Conservation (phyloP, 1,140 invertebrate species). For the Tyrophagus putrescentiae region DNA sequence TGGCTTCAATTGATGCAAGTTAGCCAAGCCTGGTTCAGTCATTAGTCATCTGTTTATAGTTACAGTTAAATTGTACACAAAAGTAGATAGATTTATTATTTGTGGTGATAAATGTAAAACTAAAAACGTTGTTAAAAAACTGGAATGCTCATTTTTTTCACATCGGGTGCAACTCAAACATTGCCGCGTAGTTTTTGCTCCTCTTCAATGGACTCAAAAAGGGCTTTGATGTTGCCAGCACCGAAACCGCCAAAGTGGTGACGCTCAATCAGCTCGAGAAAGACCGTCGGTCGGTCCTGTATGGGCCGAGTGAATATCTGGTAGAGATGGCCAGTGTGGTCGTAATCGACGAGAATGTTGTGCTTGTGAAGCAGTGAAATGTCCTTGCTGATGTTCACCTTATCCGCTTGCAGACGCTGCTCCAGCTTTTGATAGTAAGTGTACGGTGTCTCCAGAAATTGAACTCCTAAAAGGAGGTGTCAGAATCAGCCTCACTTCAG, state of each 20-base stretch:
- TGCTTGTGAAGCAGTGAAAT: slow-evolving; percentile 60
- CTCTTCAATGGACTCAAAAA: slow-evolving; percentile 95
- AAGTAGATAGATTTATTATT: background rate
- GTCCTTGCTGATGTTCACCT: slow-evolving; percentile 69
- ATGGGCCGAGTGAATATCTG: slow-evolving; percentile 98
- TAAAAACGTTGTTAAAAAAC: no score
- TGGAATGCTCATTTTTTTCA: no score
- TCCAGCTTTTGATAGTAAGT: slow-evolving; percentile 71
- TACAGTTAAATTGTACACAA: background rate
- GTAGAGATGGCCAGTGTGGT: slow-evolving; percentile 90
- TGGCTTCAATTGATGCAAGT: no score
- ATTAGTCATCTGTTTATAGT: background rate
- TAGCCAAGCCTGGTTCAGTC: no score
- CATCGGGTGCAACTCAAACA: slow-evolving; percentile 51
- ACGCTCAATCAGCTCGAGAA: slow-evolving; percentile 92
- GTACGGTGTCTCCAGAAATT: slow-evolving; percentile 20
- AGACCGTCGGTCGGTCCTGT: slow-evolving; percentile 91
- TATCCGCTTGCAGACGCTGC: slow-evolving; percentile 56
- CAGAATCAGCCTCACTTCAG: background rate
- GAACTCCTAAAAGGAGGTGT: background rate
- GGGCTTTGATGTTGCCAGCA: slow-evolving; percentile 94
- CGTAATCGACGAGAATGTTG: slow-evolving; percentile 90
- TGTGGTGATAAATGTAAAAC: background rate
- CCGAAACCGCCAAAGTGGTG: slow-evolving; percentile 93
- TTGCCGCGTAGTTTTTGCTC: slow-evolving; percentile 91